Conservation (phyloP, 2,888 invertebrate genomes). For the Scaptomyza polygonia region DNA sequence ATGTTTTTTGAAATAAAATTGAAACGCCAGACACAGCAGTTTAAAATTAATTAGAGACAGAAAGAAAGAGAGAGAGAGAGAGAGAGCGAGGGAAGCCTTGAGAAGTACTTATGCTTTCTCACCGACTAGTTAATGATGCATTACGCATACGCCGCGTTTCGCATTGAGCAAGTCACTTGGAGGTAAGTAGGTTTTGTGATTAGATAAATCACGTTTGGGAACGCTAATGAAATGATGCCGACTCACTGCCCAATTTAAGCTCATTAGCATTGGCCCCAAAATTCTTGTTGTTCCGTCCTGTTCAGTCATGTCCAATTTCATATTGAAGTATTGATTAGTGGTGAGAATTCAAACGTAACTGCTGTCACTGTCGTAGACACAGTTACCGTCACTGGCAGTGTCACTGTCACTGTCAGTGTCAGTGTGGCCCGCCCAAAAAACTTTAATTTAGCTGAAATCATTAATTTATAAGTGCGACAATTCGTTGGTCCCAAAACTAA, state of each 20-base stretch:
- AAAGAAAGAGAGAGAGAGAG: neutral
- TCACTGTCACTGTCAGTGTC: constrained; percentile 21
- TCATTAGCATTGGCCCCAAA: constrained; percentile 41
- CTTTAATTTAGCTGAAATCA: constrained; percentile 50
- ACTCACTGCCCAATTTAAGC: constrained; percentile 48
- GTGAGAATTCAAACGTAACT: constrained; percentile 33
- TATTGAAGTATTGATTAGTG: constrained; percentile 52
- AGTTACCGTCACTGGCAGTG: neutral
- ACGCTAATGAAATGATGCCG: constrained; percentile 45
- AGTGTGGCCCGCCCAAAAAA: constrained; percentile 4
- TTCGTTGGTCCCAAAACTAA: constrained; percentile 16
- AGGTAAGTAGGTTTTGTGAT: constrained; percentile 20
- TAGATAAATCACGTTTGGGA: constrained; percentile 51
- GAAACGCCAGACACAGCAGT: constrained; percentile 52
- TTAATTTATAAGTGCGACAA: constrained; percentile 71
- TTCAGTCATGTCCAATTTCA: neutral
- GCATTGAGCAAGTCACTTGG: constrained; percentile 24
- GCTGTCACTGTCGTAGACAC: constrained; percentile 8
- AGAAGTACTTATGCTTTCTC: neutral
- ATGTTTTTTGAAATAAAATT: constrained; percentile 49
- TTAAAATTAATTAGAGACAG: constrained; percentile 66
- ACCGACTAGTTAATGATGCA: constrained; percentile 45
- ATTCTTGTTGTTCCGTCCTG: neutral
- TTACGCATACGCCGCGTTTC: constrained; percentile 48
- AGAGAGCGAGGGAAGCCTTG: constrained; percentile 2